Evolutionary conservation across 2,888 invertebrate species (phyloP).

Genomic region (Sympetrum striolatum): DNA sequence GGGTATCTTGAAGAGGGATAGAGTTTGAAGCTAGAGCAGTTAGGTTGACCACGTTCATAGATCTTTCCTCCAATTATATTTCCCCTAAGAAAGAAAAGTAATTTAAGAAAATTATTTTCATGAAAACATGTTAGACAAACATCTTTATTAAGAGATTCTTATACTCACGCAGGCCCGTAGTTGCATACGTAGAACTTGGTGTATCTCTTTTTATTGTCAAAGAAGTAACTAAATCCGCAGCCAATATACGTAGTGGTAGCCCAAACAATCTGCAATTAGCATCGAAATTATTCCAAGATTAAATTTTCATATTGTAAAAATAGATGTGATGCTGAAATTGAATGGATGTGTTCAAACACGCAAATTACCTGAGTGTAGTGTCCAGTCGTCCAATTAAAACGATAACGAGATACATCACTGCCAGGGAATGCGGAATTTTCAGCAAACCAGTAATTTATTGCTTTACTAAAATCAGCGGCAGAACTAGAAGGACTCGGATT

Average conservation of each 20-base stretch:
- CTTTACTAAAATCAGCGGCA: conserved; percentile 76
- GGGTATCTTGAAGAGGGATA: conserved; percentile 74
- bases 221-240: conserved; percentile 33
- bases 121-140: neutral
- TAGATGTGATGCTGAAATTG: neutral
- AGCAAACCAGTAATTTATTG: conserved; percentile 81
- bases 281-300: neutral
- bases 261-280: conserved; percentile 79
- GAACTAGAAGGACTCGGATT: conserved; percentile 63
- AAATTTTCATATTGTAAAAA: neutral
- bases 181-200: conserved; percentile 46
- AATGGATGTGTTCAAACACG: neutral
- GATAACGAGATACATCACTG: conserved; percentile 50
- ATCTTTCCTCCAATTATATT: conserved; percentile 79
- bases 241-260: conserved; percentile 74
- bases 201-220: conserved; percentile 31
- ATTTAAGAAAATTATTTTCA: neutral
- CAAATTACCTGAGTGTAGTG: conserved; percentile 80
- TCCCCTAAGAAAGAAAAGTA: conserved; percentile 62
- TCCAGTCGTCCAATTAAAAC: conserved; percentile 74
- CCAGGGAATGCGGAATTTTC: conserved; percentile 67
- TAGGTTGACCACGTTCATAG: conserved; percentile 76
- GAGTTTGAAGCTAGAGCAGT: conserved; percentile 74
- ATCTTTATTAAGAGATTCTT: neutral
- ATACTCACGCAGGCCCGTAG: conserved; percentile 47